Evolutionary conservation across 2,888 invertebrate species (phyloP).

Genomic region (Allygus modestus): DNA sequence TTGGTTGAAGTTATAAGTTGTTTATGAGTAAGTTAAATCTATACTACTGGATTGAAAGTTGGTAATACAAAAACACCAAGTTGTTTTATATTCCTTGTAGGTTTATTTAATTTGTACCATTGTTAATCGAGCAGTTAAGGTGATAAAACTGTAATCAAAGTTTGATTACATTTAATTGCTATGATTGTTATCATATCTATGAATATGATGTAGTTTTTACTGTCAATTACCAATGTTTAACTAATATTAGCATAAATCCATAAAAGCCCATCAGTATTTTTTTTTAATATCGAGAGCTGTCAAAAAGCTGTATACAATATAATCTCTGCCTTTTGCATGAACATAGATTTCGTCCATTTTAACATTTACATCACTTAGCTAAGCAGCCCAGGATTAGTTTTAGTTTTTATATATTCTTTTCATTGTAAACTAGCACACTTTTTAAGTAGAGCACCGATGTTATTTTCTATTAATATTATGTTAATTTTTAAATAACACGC

Average conservation of each 20-base stretch:
- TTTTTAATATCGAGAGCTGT: no score
- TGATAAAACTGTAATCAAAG: background rate
- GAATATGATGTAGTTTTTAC: background rate
- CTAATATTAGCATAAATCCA: no score
- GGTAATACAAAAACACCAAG: background rate
- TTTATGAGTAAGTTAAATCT: background rate
- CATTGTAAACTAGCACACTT: conserved; percentile 32
- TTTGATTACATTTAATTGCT: background rate
- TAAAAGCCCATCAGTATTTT: no score
- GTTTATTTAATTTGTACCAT: background rate
- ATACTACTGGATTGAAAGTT: background rate
- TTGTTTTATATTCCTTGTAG: background rate
- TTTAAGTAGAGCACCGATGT: conserved; percentile 49
- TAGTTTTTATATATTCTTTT: background rate
- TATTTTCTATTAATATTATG: conserved; percentile 46
- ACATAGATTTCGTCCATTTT: conserved; percentile 51
- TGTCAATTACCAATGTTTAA: background rate
- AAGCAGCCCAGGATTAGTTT: background rate
- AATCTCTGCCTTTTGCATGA: conserved; percentile 34
- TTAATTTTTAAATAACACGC: conserved; percentile 52
- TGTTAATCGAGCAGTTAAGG: background rate
- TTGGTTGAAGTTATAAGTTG: conserved; percentile 11
- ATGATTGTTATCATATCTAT: background rate
- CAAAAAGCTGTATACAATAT: background rate
- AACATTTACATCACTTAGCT: background rate